Base-by-base conservation (phyloP, 2,113 vertebrate genomes). In the Amphilophus citrinellus region DNA sequence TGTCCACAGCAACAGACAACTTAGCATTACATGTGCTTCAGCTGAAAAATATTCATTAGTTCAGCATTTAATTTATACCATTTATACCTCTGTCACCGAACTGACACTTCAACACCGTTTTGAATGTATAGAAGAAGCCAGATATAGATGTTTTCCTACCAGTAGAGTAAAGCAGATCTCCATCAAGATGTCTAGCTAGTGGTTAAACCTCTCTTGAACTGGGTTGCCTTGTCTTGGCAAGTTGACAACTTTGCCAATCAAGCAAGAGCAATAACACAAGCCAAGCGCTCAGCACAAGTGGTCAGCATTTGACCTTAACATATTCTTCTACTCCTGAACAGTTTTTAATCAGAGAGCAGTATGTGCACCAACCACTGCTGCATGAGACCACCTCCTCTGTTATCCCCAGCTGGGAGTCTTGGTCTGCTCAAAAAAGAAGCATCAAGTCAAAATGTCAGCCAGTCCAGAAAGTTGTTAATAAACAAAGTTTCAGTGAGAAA, bases 1-100 rank as follows among this genome's bases (percentile, higher is more conserved):
- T 73, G 68, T 56, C 68, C 68, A 56, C 47, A 73, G 68, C 18
- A 73, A 56, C 47, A 56, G 68, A 56, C 68, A 73, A 73, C 68
- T 73, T 73, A 1, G 68, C 35, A 73, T 73, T 73, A 56, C 10
- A 73, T 73, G 32, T 56, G 68, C 27, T 56, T 73, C 27, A 73
- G 47, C 2, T 14, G 27, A 32, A 73, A 53, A 32, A 73, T 53
- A n/a, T 0, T 56, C 10, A 56, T 56, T 56, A 73, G 27, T 56
- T 56, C 47, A 56, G 47, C 27, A 73, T 73, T 73, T 56, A 56
- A 30, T 73, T 56, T 73, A 20, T 73, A 56, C 27, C 50, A 56
- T 50, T 56, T 73, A 73, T 32, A 73, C 47, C 6, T 56, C 27
- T 6, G 18, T n/a, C 47, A 56, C 9, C 7, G 3, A 56, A 20